These are phyloP conservation scores for Rhagologus leucostigma DNA, from an alignment of 2,113 vertebrate species.

Conservation along the genomic window DNA sequence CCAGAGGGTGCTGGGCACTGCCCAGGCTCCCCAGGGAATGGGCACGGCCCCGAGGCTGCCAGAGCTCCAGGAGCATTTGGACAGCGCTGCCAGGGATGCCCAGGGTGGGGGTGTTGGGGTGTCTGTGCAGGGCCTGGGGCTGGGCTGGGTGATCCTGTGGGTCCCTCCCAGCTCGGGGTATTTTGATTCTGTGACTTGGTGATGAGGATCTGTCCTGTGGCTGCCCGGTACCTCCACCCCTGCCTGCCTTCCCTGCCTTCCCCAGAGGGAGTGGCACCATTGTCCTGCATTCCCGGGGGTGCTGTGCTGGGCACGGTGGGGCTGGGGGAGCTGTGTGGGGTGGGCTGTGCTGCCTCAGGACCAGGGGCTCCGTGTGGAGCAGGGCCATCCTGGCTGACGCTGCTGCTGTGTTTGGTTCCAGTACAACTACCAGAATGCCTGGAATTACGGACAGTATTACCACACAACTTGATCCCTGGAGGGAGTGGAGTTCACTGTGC, in stretches of 20 bases:
- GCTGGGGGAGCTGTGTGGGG: not conserved
- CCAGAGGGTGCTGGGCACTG: not conserved
- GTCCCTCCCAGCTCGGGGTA: rapidly evolving
- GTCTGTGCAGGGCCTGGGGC: rapidly evolving
- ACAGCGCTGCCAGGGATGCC: not conserved
- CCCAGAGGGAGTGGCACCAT: rapidly evolving
- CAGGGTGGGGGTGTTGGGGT: not conserved
- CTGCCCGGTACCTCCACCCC: rapidly evolving
- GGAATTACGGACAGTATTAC: slow-evolving; percentile 99
- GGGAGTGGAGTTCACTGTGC: not conserved
- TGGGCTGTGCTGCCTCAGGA: not conserved
- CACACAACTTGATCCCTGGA: slow-evolving; percentile 86
- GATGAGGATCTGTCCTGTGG: not conserved
- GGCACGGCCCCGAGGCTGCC: not conserved
- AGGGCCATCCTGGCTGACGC: not conserved
- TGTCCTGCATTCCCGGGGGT: not conserved
- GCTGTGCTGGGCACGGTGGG: not conserved
- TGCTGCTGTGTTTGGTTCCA: slow-evolving; percentile 49
- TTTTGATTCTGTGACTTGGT: not conserved
- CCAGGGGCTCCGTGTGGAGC: not conserved
- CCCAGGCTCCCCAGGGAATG: not conserved
- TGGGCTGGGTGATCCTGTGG: not conserved
- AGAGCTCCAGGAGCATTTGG: not conserved
- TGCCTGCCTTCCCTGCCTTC: not conserved
- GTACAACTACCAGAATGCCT: slow-evolving; percentile 91